Conservation (phyloP, 2,113 vertebrate genomes). For the Ammodytes dubius region DNA sequence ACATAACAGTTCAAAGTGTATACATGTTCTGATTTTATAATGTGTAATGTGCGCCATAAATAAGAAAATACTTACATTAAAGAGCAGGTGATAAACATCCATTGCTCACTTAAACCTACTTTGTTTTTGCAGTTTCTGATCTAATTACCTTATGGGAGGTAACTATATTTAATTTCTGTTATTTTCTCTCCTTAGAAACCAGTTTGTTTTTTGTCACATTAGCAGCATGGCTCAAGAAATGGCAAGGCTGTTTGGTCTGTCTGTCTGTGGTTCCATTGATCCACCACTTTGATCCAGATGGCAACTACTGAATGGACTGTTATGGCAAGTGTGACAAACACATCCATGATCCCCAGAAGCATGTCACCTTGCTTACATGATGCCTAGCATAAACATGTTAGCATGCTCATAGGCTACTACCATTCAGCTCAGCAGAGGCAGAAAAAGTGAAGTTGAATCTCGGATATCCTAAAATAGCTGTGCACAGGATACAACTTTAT, state of each 20-base stretch:
- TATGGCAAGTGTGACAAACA: neutral
- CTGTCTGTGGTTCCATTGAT: neutral
- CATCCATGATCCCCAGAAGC: neutral
- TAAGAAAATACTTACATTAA: slow-evolving; percentile 18
- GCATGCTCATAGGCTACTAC: slow-evolving; percentile 7
- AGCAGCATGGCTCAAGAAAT: slow-evolving; percentile 39
- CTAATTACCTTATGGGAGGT: slow-evolving; percentile 51
- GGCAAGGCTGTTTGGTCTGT: neutral
- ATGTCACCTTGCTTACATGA: slow-evolving; percentile 19
- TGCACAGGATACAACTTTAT: neutral
- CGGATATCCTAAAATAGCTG: slow-evolving; percentile 12
- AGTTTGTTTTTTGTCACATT: slow-evolving; percentile 55
- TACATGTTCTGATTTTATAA: slow-evolving; percentile 21
- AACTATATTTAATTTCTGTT: slow-evolving; percentile 67
- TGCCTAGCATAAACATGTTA: neutral
- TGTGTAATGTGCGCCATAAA: slow-evolving; percentile 5
- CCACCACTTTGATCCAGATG: neutral
- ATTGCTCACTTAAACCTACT: slow-evolving; percentile 32
- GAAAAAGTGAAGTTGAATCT: neutral
- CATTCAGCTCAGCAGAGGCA: slow-evolving; percentile 9
- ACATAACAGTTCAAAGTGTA: slow-evolving; percentile 5
- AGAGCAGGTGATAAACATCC: slow-evolving; percentile 26
- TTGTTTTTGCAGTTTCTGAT: slow-evolving; percentile 77
- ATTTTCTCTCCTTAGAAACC: slow-evolving; percentile 71
- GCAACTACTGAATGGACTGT: slow-evolving; percentile 3